Base-by-base conservation (phyloP, 2,113 vertebrate genomes). In the Callionymus lyra region DNA sequence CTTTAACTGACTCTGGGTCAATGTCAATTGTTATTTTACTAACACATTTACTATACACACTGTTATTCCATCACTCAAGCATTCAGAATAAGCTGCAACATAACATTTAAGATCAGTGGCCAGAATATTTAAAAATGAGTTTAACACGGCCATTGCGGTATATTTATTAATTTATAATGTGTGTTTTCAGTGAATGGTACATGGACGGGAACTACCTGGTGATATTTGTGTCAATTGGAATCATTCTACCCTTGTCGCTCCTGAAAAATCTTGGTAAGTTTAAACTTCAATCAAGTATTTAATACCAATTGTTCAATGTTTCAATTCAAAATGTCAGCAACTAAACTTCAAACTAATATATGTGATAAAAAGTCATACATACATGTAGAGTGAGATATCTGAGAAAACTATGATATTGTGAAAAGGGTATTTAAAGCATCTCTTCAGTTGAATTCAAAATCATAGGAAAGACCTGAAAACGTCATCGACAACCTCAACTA, bases 131-230 rank as follows among this genome's bases (percentile, higher is more conserved):
- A n/a, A n/a, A n/a, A n/a, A n/a, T n/a, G n/a, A n/a, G n/a, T n/a
- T n/a, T n/a, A n/a, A n/a, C n/a, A n/a, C n/a, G n/a, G n/a, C n/a
- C n/a, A 6, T 32, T 14, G 16, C 6, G 33, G 15, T 9, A 11
- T 45, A 49, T 31, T 16, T 16, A 46, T 39, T 32, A 12, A 51
- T 46, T 42, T 39, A 4, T 19, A 65, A 55, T 52, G 21, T 27
- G 12, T 59, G 2, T 46, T 41, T 65, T 41, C 70, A 98, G 94
- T 32, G 91, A 91, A 74, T 99, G 95, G 95, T 99, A 95, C 74
- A 54, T 97, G 56, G 87, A 97, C 13, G 94, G 95, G 43, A 97
- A 95, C 82, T 97, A 98, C 84, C 85, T 96, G 41, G 71, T 99
- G 38, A 82, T 99, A 70, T 82, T 99, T 33, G 92, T 99, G 68